Percentiles rank a stretch among this genome's conserved stretches.
Conservation (phyloP, 2,888 invertebrate species). For the Linyphia triangularis region DNA sequence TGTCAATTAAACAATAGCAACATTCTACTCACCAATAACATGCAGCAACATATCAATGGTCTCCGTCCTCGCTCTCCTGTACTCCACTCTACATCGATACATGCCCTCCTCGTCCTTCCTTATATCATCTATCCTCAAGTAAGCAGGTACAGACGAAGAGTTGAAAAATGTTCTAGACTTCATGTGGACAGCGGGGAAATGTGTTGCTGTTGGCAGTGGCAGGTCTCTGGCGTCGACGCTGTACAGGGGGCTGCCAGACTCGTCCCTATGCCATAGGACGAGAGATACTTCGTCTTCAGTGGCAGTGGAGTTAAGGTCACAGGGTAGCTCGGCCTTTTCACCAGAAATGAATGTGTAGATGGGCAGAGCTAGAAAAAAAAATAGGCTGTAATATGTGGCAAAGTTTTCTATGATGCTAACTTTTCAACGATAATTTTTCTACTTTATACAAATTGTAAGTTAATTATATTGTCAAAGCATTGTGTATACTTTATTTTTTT, state of each 20-base stretch:
- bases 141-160: slow-evolving; percentile 78
- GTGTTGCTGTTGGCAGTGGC: slow-evolving; percentile 72
- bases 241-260: slow-evolving; percentile 75
- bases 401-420: too few relatives aligned
- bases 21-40: slow-evolving; percentile 86
- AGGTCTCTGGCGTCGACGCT: slow-evolving; percentile 76
- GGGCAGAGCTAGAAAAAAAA: slow-evolving; percentile 53
- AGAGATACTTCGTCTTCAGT: slow-evolving; percentile 76
- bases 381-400: too few relatives aligned
- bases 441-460: too few relatives aligned
- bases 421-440: too few relatives aligned
- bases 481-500: too few relatives aligned
- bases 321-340: slow-evolving; percentile 75
- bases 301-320: slow-evolving; percentile 75
- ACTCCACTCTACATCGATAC: slow-evolving; percentile 93
- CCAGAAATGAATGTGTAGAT: slow-evolving; percentile 71
- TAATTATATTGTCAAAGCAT: too few relatives aligned
- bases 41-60: slow-evolving; percentile 94
- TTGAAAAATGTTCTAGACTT: slow-evolving; percentile 77
- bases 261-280: slow-evolving; percentile 76
- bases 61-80: slow-evolving; percentile 92
- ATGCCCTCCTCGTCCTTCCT: slow-evolving; percentile 93
- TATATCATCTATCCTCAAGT: slow-evolving; percentile 86
- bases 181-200: slow-evolving; percentile 72
- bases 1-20: too few relatives aligned